Evolutionary conservation across 2,888 invertebrate genomes (phyloP).

Genomic region (Mythimna loreyi): DNA sequence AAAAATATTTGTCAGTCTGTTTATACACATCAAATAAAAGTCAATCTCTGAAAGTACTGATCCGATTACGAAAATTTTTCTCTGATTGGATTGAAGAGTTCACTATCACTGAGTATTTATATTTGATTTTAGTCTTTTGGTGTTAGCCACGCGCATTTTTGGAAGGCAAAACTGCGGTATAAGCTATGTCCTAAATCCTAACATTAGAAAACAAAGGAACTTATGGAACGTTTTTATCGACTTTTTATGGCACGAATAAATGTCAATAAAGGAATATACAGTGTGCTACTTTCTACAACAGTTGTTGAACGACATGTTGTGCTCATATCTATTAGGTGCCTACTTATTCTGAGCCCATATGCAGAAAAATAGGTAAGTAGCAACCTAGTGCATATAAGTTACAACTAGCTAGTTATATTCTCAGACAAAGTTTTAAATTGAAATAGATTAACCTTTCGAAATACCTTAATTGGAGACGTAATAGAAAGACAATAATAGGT

Average conservation of each 20-base stretch:
- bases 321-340: no score
- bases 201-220: slow-evolving; percentile 19
- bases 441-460: not conserved
- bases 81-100: not conserved
- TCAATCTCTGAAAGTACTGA: not conserved
- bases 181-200: not conserved
- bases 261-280: slow-evolving; percentile 19
- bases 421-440: not conserved
- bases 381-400: no score
- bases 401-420: no score
- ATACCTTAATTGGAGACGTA: no score
- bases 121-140: not conserved
- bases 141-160: not conserved
- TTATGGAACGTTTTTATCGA: slow-evolving; percentile 12
- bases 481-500: no score
- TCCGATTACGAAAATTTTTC: not conserved
- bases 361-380: not conserved
- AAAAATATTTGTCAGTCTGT: not conserved
- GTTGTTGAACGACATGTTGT: slow-evolving; percentile 3
- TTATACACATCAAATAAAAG: not conserved
- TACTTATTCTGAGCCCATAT: no score
- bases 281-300: slow-evolving; percentile 31
- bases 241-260: slow-evolving; percentile 17
- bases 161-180: not conserved
- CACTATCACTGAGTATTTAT: not conserved